phyloP scores from a whole-genome alignment of 2,797 vertebrate species.

The Amazona finschi region DNA sequence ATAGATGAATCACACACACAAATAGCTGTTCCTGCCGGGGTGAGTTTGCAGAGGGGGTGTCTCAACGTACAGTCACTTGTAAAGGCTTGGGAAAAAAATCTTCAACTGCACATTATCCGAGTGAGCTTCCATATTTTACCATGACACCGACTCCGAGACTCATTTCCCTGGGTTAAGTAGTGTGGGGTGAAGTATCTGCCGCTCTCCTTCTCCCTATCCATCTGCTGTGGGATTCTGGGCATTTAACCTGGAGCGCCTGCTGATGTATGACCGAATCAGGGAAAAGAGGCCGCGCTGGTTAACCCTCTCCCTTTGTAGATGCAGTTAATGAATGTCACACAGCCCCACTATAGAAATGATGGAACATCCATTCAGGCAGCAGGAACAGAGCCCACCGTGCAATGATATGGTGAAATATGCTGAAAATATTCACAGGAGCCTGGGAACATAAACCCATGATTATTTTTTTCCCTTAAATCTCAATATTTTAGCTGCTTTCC shows the following conservation, averaged over 20 bases:
- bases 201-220: slow-evolving; percentile 46
- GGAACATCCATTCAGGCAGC: slow-evolving; percentile 65
- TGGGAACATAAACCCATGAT: slow-evolving; percentile 52
- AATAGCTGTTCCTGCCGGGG: not conserved
- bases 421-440: slow-evolving; percentile 57
- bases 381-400: slow-evolving; percentile 25
- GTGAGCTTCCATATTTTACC: slow-evolving; percentile 75
- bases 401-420: slow-evolving; percentile 74
- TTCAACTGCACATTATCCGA: slow-evolving; percentile 68
- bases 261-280: slow-evolving; percentile 59
- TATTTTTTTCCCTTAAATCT: slow-evolving; percentile 58
- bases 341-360: slow-evolving; percentile 73
- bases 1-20: slow-evolving; percentile 35
- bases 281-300: slow-evolving; percentile 67
- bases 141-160: slow-evolving; percentile 71
- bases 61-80: slow-evolving; percentile 51
- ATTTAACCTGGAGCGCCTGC: slow-evolving; percentile 46
- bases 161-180: slow-evolving; percentile 79
- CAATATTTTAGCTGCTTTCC: slow-evolving; percentile 18
- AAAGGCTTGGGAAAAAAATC: slow-evolving; percentile 49
- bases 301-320: slow-evolving; percentile 73
- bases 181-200: slow-evolving; percentile 73
- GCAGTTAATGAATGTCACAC: slow-evolving; percentile 75
- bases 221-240: slow-evolving; percentile 49
- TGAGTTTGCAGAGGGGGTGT: not conserved